These are phyloP conservation scores for Agonopterix arenella DNA, from an alignment of 2,888 invertebrate genomes.

Conservation along the genomic window DNA sequence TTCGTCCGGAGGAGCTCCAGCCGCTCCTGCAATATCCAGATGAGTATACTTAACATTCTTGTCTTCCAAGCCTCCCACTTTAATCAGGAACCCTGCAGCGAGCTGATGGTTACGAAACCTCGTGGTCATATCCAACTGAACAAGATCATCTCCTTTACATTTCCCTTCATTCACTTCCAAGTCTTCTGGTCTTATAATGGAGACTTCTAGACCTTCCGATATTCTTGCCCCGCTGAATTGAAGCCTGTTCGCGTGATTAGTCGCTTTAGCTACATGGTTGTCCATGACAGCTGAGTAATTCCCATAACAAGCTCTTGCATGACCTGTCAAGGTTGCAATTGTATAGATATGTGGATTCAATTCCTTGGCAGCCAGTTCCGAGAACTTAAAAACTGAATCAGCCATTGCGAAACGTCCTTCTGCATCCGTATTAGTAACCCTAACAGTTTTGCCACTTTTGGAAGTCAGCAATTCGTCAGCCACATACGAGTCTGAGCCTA, in stretches of 20 bases:
- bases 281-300: slow-evolving; percentile 84
- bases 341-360: slow-evolving; percentile 91
- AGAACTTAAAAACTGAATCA: slow-evolving; percentile 79
- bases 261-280: slow-evolving; percentile 81
- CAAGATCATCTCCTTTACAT: slow-evolving; percentile 87
- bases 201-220: slow-evolving; percentile 87
- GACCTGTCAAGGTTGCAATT: slow-evolving; percentile 91
- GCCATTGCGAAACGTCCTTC: slow-evolving; percentile 95
- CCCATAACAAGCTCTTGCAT: slow-evolving; percentile 82
- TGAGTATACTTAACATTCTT: slow-evolving; percentile 87
- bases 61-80: slow-evolving; percentile 88
- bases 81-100: slow-evolving; percentile 82
- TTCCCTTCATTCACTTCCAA: slow-evolving; percentile 79
- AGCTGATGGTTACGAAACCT: slow-evolving; percentile 67
- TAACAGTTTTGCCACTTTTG: slow-evolving; percentile 85
- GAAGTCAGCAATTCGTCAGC: slow-evolving; percentile 90
- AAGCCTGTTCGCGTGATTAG: slow-evolving; percentile 76
- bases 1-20: slow-evolving; percentile 78
- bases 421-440: slow-evolving; percentile 93
- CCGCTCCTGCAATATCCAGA: slow-evolving; percentile 85
- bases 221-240: slow-evolving; percentile 82
- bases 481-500: slow-evolving; percentile 90
- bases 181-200: slow-evolving; percentile 82
- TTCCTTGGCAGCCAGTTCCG: slow-evolving; percentile 76
- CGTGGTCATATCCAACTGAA: slow-evolving; percentile 58